Evolutionary conservation across 2,888 invertebrate genomes (phyloP).

Genomic region (Eupithecia insigniata): DNA sequence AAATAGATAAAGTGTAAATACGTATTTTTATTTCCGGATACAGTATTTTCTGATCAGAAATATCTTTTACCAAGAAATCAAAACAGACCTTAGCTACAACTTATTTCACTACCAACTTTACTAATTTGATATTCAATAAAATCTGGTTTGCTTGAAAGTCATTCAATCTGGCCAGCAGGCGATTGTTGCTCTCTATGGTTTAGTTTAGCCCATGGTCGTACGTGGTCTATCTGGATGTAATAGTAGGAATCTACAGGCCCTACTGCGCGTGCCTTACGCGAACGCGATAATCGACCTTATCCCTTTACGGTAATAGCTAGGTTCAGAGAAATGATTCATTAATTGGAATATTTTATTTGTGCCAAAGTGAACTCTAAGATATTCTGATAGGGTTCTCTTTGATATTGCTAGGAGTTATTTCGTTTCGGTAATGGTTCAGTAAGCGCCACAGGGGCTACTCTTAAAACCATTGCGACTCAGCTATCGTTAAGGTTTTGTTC

Average conservation of each 20-base stretch:
- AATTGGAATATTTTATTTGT: constrained; percentile 17
- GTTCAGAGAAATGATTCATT: constrained; percentile 47
- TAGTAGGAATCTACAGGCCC: constrained; percentile 57
- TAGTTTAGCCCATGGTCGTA: constrained; percentile 45
- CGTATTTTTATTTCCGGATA: background rate
- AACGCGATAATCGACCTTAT: constrained; percentile 51
- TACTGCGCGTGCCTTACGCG: constrained; percentile 34
- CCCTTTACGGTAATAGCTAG: constrained; percentile 48
- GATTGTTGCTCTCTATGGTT: background rate
- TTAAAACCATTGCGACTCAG: constrained; percentile 20
- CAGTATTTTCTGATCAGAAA: background rate
- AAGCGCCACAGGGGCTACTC: constrained; percentile 42
- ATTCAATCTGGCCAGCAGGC: background rate
- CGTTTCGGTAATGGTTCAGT: constrained; percentile 28
- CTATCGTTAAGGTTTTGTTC: constrained; percentile 16
- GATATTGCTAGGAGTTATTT: constrained; percentile 17
- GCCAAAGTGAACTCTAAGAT: constrained; percentile 12
- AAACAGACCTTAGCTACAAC: background rate
- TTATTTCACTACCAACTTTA: background rate
- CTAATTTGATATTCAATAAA: constrained; percentile 3
- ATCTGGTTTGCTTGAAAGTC: constrained; percentile 2
- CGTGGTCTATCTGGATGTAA: constrained; percentile 66
- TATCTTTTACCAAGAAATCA: background rate
- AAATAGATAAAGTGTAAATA: background rate
- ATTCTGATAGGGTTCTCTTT: constrained; percentile 22